Percentiles rank a stretch among this genome's conserved stretches.
Conservation (phyloP, 2,113 vertebrate species). For the Atrichornis clamosus region DNA sequence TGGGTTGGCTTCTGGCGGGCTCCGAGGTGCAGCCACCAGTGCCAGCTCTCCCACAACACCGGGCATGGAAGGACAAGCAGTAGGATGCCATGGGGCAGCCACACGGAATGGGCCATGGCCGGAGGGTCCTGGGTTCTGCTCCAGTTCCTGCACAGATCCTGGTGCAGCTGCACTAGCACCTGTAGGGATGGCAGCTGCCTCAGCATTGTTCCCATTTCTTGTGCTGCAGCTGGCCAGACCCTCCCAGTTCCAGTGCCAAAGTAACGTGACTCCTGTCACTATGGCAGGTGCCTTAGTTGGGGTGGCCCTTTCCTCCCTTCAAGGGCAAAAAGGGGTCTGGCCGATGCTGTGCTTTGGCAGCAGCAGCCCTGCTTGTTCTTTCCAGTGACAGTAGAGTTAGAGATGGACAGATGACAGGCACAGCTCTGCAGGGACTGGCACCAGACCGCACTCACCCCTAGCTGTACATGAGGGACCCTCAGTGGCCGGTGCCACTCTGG, state of each 20-base stretch:
- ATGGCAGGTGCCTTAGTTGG: rapidly evolving
- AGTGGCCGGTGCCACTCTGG: rapidly evolving
- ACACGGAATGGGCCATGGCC: rapidly evolving
- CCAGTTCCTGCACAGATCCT: background rate
- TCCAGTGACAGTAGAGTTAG: rapidly evolving
- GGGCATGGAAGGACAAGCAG: rapidly evolving
- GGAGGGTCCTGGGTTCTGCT: background rate
- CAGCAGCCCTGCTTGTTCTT: rapidly evolving
- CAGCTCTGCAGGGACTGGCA: background rate
- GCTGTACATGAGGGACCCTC: rapidly evolving
- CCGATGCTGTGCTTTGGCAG: rapidly evolving
- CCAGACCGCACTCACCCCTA: rapidly evolving
- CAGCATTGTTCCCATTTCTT: too few relatives aligned
- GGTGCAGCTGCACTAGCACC: rapidly evolving
- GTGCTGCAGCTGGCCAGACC: background rate
- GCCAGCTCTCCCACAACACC: rapidly evolving
- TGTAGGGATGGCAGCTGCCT: background rate
- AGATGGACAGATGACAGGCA: rapidly evolving
- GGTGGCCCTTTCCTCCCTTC: background rate
- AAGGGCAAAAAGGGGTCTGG: rapidly evolving
- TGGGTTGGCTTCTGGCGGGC: background rate
- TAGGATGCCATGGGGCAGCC: rapidly evolving
- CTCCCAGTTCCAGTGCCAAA: background rate
- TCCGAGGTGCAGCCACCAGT: rapidly evolving
- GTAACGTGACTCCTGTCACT: rapidly evolving